A percentile compares a stretch with the other conserved stretches of the same genome.
Conservation (phyloP, 2,113 vertebrate genomes). For the Semicossyphus pulcher region DNA sequence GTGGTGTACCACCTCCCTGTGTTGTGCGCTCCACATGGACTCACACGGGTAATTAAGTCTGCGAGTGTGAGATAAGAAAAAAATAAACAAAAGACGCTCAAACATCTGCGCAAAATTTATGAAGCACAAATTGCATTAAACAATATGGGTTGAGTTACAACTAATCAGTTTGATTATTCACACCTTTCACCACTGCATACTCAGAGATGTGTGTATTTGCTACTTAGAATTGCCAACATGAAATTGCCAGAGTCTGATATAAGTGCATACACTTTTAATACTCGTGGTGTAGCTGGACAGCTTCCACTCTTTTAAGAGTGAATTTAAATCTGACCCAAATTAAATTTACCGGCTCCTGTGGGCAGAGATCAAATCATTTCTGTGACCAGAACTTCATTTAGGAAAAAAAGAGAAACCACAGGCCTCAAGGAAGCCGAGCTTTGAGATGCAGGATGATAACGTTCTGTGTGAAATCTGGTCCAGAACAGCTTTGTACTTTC, state of each 20-base stretch:
- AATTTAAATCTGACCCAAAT: neutral
- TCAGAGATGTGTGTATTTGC: too few relatives aligned
- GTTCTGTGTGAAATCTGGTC: neutral
- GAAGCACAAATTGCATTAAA: conserved; percentile 42
- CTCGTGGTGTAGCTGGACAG: too few relatives aligned
- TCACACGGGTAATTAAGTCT: conserved; percentile 68
- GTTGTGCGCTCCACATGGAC: conserved; percentile 52
- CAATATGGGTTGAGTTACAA: conserved; percentile 25
- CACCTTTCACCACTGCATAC: conserved; percentile 12
- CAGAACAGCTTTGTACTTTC: conserved; percentile 8
- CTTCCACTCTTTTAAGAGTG: neutral
- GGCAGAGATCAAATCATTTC: conserved; percentile 24
- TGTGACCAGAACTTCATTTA: conserved; percentile 11
- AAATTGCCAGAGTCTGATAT: too few relatives aligned
- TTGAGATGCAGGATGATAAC: conserved; percentile 24
- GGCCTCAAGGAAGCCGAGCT: neutral
- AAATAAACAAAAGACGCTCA: conserved; percentile 45
- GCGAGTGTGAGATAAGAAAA: conserved; percentile 64
- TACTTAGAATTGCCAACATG: too few relatives aligned
- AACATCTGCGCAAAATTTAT: conserved; percentile 37
- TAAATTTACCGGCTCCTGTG: conserved; percentile 13
- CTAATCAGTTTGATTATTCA: conserved; percentile 40
- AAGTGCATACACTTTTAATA: too few relatives aligned
- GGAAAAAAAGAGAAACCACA: neutral
- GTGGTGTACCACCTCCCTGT: conserved; percentile 50